Percentiles rank a stretch among this genome's conserved stretches.
Conservation (phyloP, 2,888 invertebrate genomes). For the Perithous albicinctus region DNA sequence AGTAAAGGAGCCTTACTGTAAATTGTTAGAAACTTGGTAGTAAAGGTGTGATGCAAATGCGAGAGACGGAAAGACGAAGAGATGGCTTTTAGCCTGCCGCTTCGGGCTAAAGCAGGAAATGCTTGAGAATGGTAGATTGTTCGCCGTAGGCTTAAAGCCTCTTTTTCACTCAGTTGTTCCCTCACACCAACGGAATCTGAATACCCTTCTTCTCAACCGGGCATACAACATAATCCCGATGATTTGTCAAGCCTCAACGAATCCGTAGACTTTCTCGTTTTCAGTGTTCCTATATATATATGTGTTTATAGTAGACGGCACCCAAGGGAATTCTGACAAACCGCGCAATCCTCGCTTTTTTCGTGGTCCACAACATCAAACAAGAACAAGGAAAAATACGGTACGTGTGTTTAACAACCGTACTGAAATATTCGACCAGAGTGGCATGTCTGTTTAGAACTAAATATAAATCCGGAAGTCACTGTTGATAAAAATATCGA, state of each 20-base stretch:
- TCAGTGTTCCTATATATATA: neutral
- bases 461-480: neutral
- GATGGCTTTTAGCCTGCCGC: conserved; percentile 21
- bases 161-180: conserved; percentile 23
- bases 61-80: neutral
- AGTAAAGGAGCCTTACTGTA: conserved; percentile 6
- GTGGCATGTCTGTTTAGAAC: conserved; percentile 25
- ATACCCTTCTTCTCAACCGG: conserved; percentile 30
- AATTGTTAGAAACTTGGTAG: conserved; percentile 31
- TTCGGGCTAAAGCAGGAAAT: conserved; percentile 39
- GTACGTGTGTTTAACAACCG: conserved; percentile 3
- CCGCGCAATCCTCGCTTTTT: neutral
- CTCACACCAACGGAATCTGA: neutral
- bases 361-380: neutral
- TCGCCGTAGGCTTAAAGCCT: conserved; percentile 36
- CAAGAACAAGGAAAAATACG: conserved; percentile 20
- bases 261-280: neutral
- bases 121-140: conserved; percentile 46
- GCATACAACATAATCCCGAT: conserved; percentile 49
- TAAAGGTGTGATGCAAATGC: conserved; percentile 11
- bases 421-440: conserved; percentile 25
- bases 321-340: conserved; percentile 44
- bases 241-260: conserved; percentile 52
- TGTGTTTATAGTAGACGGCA: neutral
- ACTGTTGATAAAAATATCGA: neutral